phyloP scores from a whole-genome alignment of 2,113 vertebrate genomes.

The Poecilia latipinna region DNA sequence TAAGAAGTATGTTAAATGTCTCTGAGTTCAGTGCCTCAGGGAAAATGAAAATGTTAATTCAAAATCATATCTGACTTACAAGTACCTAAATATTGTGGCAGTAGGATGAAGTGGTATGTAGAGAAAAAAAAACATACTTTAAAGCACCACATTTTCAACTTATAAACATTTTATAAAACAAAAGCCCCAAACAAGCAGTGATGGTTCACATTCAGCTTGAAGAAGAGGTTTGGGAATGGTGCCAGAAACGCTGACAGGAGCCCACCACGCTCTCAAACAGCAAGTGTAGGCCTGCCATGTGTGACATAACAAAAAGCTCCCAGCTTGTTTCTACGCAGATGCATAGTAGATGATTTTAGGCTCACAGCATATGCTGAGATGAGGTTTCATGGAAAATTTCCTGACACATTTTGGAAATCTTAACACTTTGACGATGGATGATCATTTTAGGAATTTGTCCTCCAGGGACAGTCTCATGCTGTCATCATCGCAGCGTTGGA shows the following conservation, averaged over 20 bases:
- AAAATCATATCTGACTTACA: neutral
- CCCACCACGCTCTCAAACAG: constrained; percentile 58
- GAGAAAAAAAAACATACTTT: neutral
- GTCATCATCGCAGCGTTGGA: neutral
- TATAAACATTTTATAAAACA: constrained; percentile 6
- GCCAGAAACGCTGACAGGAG: constrained; percentile 58
- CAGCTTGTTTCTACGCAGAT: constrained; percentile 17
- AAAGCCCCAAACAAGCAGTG: neutral
- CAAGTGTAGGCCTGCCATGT: constrained; percentile 60
- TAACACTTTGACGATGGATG: neutral
- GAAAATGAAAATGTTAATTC: neutral
- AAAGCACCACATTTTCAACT: constrained; percentile 18
- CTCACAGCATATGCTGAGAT: constrained; percentile 14
- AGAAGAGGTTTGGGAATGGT: constrained; percentile 42
- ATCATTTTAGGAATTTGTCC: constrained; percentile 8
- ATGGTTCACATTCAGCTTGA: constrained; percentile 5
- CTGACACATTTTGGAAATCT: neutral
- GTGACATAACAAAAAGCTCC: constrained; percentile 39
- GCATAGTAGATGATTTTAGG: constrained; percentile 4
- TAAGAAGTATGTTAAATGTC: neutral
- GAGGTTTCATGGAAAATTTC: neutral
- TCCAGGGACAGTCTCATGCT: neutral
- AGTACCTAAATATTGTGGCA: neutral
- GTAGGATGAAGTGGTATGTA: neutral
- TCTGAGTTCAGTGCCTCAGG: neutral